Percentiles rank a stretch among this genome's conserved stretches.
phyloP scores from a whole-genome alignment of 2,888 invertebrate genomes.

The Fragum whitleyi region DNA sequence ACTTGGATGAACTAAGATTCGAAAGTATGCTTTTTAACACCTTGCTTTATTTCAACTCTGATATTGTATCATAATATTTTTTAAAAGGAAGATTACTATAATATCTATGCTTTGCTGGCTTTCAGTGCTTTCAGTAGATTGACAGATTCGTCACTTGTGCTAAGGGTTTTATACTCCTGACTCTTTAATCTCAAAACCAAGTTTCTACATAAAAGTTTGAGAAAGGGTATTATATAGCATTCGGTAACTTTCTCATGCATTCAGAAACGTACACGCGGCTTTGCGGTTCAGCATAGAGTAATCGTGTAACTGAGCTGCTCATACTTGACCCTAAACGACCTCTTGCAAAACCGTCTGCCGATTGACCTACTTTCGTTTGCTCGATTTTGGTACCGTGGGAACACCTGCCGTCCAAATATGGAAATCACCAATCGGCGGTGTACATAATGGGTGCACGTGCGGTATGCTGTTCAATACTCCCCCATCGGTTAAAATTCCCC shows the following conservation, averaged over 20 bases:
- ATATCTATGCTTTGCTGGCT: no score
- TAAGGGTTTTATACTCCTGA: no score
- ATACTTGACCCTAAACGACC: conserved; percentile 27
- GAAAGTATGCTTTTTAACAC: no score
- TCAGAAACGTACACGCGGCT: background rate
- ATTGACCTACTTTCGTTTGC: conserved; percentile 57
- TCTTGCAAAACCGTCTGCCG: conserved; percentile 49
- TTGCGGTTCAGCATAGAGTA: background rate
- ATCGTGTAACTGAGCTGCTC: conserved; percentile 4
- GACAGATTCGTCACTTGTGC: no score
- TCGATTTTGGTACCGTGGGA: conserved; percentile 75
- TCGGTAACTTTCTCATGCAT: background rate
- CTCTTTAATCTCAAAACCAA: no score
- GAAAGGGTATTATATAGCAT: no score
- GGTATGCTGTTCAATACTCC: conserved; percentile 70
- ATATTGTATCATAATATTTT: no score
- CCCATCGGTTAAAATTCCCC: background rate
- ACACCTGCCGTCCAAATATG: conserved; percentile 83
- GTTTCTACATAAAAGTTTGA: no score
- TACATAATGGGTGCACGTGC: conserved; percentile 71
- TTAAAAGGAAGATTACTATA: no score
- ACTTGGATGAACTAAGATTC: no score
- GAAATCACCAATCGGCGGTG: conserved; percentile 79
- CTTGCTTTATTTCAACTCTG: no score
- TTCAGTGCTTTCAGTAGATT: no score